Evolutionary conservation across 2,113 vertebrate species (phyloP).

Genomic region (Opisthocomus hoazin): DNA sequence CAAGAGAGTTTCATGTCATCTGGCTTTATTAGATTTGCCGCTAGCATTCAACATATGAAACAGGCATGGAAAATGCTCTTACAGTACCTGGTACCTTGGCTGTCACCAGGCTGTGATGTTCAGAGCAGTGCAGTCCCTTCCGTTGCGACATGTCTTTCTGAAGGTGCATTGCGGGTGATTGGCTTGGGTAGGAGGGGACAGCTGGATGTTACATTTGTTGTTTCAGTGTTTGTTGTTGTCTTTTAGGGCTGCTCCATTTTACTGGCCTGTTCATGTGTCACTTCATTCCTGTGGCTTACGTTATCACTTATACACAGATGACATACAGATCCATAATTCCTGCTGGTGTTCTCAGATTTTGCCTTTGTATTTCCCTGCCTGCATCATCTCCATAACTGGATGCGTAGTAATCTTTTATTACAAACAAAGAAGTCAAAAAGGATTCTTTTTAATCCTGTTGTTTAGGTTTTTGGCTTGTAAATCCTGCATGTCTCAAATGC

Average conservation of each 20-base stretch:
- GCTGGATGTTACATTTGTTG: background rate
- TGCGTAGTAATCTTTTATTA: conserved; percentile 20
- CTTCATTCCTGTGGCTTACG: background rate
- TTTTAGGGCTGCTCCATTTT: background rate
- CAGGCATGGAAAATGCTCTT: background rate
- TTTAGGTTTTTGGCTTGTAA: background rate
- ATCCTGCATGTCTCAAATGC: background rate
- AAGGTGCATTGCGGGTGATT: background rate
- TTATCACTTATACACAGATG: conserved; percentile 19
- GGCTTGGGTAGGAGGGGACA: background rate
- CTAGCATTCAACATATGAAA: background rate
- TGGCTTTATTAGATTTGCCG: background rate
- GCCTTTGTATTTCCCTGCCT: conserved; percentile 22
- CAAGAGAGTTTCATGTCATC: background rate
- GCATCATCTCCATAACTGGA: background rate
- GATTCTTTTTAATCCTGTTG: conserved; percentile 42
- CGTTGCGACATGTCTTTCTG: accelerated
- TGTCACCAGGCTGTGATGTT: background rate
- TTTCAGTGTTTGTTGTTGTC: background rate
- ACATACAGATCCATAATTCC: conserved; percentile 16
- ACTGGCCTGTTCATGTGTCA: background rate
- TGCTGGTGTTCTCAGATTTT: background rate
- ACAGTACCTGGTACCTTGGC: background rate
- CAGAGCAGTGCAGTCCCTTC: background rate
- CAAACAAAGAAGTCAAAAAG: conserved; percentile 22